phyloP scores from a whole-genome alignment of 2,888 invertebrate species.

The Rosalia funebris region DNA sequence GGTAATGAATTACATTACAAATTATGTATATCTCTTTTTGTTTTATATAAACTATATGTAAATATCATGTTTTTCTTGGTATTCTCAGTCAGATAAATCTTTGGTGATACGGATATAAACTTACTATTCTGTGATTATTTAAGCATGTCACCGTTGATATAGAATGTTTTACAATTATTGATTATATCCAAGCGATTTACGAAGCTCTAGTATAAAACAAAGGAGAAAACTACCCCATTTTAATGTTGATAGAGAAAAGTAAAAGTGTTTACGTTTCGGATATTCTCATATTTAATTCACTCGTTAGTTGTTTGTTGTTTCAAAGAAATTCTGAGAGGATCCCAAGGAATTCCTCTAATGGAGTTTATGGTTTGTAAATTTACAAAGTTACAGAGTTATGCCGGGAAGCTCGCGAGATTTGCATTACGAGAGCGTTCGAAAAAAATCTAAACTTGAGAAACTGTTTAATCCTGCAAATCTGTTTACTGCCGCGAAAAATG shows the following conservation, averaged over 20 bases:
- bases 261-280: constrained; percentile 12
- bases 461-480: background rate
- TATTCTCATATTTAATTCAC: constrained; percentile 26
- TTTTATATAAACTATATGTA: too few species aligned
- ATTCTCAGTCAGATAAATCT: too few species aligned
- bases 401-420: constrained; percentile 12
- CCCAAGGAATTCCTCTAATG: constrained; percentile 19
- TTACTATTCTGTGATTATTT: too few species aligned
- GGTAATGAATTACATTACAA: too few species aligned
- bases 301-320: constrained; percentile 17
- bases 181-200: too few species aligned
- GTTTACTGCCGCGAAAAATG: background rate
- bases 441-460: constrained; percentile 4
- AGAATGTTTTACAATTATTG: too few species aligned
- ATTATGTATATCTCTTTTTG: too few species aligned
- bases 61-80: too few species aligned
- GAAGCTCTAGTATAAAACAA: background rate
- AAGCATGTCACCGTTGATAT: too few species aligned
- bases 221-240: background rate
- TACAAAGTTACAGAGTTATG: constrained; percentile 19
- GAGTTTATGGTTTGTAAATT: constrained; percentile 23
- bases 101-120: too few species aligned
- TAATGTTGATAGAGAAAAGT: constrained; percentile 1
- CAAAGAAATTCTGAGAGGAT: constrained; percentile 15
- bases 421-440: constrained; percentile 11